Evolutionary conservation across 1,140 invertebrate species (phyloP).

Genomic region (Drosophila jambulina): DNA sequence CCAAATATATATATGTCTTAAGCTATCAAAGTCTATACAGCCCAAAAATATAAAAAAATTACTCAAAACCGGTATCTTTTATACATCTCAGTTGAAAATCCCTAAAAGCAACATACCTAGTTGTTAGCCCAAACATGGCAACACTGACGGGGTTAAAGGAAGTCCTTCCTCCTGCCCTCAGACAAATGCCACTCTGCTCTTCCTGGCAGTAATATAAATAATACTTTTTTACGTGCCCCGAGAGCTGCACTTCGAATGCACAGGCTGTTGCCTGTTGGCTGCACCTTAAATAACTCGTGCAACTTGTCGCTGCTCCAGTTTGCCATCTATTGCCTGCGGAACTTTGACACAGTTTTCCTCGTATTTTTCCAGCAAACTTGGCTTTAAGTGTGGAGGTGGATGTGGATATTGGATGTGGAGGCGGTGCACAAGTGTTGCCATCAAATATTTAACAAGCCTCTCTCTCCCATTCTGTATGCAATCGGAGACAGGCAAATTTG

Average conservation of each 20-base stretch:
- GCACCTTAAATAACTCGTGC: constrained; percentile 68
- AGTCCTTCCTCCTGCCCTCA: constrained; percentile 1
- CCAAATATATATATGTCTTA: neutral
- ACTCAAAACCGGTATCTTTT: neutral
- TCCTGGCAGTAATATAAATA: constrained; percentile 62
- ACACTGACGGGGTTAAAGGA: neutral
- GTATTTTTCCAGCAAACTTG: constrained; percentile 32
- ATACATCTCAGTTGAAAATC: neutral
- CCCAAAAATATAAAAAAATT: neutral
- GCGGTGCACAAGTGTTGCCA: constrained; percentile 21
- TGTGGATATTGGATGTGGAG: constrained; percentile 7
- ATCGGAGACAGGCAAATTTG: constrained; percentile 38
- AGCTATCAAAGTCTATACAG: neutral
- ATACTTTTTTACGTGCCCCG: constrained; percentile 56
- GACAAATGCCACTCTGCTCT: constrained; percentile 47
- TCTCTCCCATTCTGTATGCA: constrained; percentile 2
- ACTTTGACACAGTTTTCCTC: constrained; percentile 47
- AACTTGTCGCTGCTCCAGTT: constrained; percentile 62
- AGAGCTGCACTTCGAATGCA: constrained; percentile 24
- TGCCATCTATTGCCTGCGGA: constrained; percentile 33
- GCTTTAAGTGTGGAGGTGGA: constrained; percentile 27
- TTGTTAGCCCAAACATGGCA: neutral
- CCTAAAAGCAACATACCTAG: neutral
- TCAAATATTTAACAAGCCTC: constrained; percentile 42
- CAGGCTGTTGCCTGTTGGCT: constrained; percentile 27